Base-by-base conservation (phyloP, 1,140 invertebrate genomes). In the Patella vulgata region DNA sequence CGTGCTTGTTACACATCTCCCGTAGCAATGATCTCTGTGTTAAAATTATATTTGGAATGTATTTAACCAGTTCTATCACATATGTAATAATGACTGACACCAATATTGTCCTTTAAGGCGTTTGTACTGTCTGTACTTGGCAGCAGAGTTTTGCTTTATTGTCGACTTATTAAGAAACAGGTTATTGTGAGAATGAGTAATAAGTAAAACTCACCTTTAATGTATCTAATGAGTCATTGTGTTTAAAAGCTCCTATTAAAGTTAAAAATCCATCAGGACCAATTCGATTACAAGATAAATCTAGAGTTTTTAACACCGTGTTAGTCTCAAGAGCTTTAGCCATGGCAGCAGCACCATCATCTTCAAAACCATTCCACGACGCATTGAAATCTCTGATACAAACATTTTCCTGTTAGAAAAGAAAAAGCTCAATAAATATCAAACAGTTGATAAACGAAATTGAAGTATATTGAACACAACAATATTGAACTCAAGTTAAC, bases 351-450 rank as follows among this genome's bases (percentile, higher is more conserved):
- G 68, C 77, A 5, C 79, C 79, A 3, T 70, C 70, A 44, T 79
- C 73, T 27, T 72, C 78, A 23, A 78, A 64, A 11, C 81, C 81
- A 61, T 82, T 82, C 78, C 78, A 82, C 11, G 78, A 73, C 21
- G 75, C 51, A 44, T 80, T 72, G 23, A 81, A 51, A 14, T 53
- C 51, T 28, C 73, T 74, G 23, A 82, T 25, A 2, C 66, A 60
- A 2, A 58, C 50, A 53, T 82, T 82, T 30, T 80, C 79, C 79
- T 80, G 44, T 3, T 9, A 12, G 17, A 23, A 46, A 63, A 33
- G 51, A 46, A 50, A 4, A 27, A 39, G 27, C 17, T 19, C n/a
- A 23, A 6, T 19, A 19, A 23, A 12, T 8, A 1, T 2, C n/a
- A 8, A 36, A 39, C 17, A 12, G 0, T 27, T 1, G 31, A 52